Conservation (phyloP, 2,113 vertebrate species). For the Misgurnus anguillicaudatus region DNA sequence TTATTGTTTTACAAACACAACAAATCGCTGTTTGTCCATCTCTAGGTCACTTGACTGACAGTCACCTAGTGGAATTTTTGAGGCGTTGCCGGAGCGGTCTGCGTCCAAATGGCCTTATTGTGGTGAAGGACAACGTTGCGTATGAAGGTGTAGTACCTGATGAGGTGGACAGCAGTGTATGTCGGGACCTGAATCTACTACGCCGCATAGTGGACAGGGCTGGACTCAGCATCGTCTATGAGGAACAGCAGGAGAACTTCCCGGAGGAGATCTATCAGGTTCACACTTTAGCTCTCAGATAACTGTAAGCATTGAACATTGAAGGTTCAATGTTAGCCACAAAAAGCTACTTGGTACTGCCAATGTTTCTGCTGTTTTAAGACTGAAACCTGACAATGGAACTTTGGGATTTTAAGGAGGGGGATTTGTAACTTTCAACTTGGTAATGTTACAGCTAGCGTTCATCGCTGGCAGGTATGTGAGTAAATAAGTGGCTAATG, state of each 20-base stretch:
- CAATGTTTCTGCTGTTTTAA: background rate
- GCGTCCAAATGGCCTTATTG: conserved; percentile 83
- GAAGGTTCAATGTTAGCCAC: conserved; percentile 2
- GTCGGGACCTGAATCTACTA: conserved; percentile 83
- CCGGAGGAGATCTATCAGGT: conserved; percentile 96
- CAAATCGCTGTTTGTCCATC: background rate
- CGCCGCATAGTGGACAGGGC: conserved; percentile 76
- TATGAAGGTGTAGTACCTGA: conserved; percentile 92
- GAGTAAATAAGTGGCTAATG: background rate
- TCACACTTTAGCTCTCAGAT: conserved; percentile 90
- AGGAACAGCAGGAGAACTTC: conserved; percentile 91
- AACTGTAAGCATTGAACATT: conserved; percentile 46
- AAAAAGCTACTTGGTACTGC: conserved; percentile 6
- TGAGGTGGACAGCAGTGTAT: conserved; percentile 97
- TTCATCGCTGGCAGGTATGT: background rate
- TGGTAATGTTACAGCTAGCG: background rate
- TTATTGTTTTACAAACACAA: background rate
- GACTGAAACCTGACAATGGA: background rate
- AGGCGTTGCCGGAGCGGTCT: conserved; percentile 81
- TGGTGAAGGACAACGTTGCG: conserved; percentile 97
- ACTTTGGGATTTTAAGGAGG: conserved; percentile 15
- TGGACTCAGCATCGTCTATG: conserved; percentile 80
- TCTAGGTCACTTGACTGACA: conserved; percentile 89
- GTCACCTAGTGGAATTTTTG: conserved; percentile 88
- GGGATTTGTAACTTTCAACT: background rate